Conservation (phyloP, 2,113 vertebrate genomes). For the Lampris incognitus region DNA sequence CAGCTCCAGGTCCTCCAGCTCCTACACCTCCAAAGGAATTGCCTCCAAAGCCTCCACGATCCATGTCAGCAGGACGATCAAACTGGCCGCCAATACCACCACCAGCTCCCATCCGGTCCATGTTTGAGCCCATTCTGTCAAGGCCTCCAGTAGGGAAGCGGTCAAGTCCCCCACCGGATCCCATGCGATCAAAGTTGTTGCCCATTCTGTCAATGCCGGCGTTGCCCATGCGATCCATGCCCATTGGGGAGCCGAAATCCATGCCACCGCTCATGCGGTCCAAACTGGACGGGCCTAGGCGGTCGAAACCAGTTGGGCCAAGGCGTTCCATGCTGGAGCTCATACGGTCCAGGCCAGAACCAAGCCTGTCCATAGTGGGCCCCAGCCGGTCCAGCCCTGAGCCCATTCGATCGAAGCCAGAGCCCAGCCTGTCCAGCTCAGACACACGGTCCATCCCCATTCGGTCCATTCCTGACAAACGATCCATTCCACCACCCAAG, state of each 20-base stretch:
- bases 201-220: slow-evolving; percentile 76
- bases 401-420: slow-evolving; percentile 92
- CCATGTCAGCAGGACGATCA: slow-evolving; percentile 90
- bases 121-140: slow-evolving; percentile 87
- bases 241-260: slow-evolving; percentile 79
- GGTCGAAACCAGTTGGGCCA: slow-evolving; percentile 86
- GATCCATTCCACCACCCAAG: slow-evolving; percentile 86
- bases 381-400: slow-evolving; percentile 90
- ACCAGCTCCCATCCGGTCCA: slow-evolving; percentile 92
- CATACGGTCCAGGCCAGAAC: slow-evolving; percentile 91
- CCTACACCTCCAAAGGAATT: slow-evolving; percentile 89
- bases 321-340: slow-evolving; percentile 90
- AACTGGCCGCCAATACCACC: slow-evolving; percentile 90
- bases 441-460: slow-evolving; percentile 90
- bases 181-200: slow-evolving; percentile 80
- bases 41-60: slow-evolving; percentile 91
- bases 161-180: slow-evolving; percentile 74
- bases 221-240: slow-evolving; percentile 84
- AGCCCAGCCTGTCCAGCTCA: slow-evolving; percentile 89
- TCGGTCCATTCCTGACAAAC: slow-evolving; percentile 88
- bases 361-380: slow-evolving; percentile 90
- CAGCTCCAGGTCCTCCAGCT: slow-evolving; percentile 86
- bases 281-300: slow-evolving; percentile 87
- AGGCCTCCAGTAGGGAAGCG: slow-evolving; percentile 83
- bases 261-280: slow-evolving; percentile 88